These are phyloP conservation scores for Drosophila nigritarsus DNA, from an alignment of 2,888 invertebrate species.

Conservation along the genomic window DNA sequence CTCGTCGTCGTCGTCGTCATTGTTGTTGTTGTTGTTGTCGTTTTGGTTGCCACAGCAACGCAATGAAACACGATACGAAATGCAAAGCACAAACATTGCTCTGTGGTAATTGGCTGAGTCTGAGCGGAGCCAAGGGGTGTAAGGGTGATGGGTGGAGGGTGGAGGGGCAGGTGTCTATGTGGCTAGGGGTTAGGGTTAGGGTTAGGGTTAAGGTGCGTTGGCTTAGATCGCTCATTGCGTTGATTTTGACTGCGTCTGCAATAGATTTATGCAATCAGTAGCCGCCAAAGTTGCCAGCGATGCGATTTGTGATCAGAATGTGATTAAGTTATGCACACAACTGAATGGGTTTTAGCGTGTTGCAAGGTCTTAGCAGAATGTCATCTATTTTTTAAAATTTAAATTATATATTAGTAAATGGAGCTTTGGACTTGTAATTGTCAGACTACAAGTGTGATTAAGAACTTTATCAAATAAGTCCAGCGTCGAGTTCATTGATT, in stretches of 20 bases:
- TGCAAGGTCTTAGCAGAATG: not conserved
- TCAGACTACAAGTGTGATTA: not conserved
- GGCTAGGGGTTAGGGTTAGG: slow-evolving; percentile 5
- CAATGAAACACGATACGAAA: slow-evolving; percentile 54
- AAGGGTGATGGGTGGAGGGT: not conserved
- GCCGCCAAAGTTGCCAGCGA: slow-evolving; percentile 16
- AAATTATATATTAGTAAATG: not conserved
- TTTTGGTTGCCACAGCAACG: slow-evolving; percentile 69
- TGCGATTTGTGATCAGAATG: not conserved
- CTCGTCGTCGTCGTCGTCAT: slow-evolving; percentile 47
- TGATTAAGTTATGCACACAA: not conserved
- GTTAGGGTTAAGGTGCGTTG: slow-evolving; percentile 25
- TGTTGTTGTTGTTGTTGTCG: slow-evolving; percentile 1
- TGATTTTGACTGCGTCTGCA: slow-evolving; percentile 36
- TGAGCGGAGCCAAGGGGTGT: slow-evolving; percentile 2
- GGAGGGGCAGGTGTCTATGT: not conserved
- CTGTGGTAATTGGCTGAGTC: slow-evolving; percentile 33
- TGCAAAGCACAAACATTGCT: slow-evolving; percentile 43
- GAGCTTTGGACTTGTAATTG: not conserved
- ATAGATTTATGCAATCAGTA: slow-evolving; percentile 13
- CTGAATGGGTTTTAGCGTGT: not conserved
- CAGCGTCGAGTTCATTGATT: not conserved
- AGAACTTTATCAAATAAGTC: not conserved
- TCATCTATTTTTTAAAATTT: too few relatives aligned
- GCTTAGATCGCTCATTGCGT: slow-evolving; percentile 28